These are phyloP conservation scores for Astyanax mexicanus DNA, from an alignment of 2,797 vertebrate genomes.

Conservation along the genomic window DNA sequence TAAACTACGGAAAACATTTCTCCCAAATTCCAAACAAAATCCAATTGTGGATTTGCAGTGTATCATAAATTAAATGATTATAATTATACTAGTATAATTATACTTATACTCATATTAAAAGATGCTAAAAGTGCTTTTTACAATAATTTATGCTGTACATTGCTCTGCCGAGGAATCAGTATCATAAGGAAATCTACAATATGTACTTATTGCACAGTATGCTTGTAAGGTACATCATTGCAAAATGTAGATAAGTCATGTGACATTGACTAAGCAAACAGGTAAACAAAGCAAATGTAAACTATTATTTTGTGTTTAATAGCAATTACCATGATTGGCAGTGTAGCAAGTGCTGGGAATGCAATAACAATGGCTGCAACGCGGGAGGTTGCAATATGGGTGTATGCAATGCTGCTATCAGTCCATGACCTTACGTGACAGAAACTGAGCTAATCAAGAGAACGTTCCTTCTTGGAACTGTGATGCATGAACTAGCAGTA, in stretches of 20 bases:
- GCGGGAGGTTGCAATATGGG: background rate
- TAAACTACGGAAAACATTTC: too few species aligned
- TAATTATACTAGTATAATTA: too few species aligned
- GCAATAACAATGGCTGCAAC: background rate
- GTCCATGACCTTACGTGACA: background rate
- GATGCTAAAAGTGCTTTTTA: too few species aligned
- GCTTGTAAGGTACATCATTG: background rate
- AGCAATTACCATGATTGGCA: background rate
- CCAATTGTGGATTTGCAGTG: too few species aligned
- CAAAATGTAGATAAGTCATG: background rate
- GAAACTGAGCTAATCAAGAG: background rate
- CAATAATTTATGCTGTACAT: too few species aligned
- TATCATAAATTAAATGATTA: too few species aligned
- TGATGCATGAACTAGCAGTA: background rate
- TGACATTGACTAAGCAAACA: background rate
- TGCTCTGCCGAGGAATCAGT: background rate
- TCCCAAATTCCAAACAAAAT: too few species aligned
- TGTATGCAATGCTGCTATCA: background rate
- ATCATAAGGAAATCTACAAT: background rate
- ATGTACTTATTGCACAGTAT: background rate
- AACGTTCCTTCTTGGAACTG: background rate
- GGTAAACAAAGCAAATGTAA: background rate
- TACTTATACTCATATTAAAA: too few species aligned
- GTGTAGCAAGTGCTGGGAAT: conserved; percentile 4
- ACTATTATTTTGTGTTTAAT: conserved; percentile 22